Base-by-base conservation (phyloP, 1,140 invertebrate genomes). In the Onthophagus taurus region DNA sequence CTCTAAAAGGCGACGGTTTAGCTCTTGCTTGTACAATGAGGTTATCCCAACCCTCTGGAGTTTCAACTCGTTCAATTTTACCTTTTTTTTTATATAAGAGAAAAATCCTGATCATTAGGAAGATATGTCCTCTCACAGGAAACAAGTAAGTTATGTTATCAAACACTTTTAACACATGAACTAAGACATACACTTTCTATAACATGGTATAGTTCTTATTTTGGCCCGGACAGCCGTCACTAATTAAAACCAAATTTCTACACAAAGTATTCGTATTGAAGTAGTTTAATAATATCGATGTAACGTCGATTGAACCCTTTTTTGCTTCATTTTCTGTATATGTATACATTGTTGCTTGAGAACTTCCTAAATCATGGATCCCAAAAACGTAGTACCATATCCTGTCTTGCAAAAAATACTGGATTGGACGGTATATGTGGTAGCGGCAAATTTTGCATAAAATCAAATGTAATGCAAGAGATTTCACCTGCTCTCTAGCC, bases 121-220 rank as follows among this genome's bases (percentile, higher is more conserved):
- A 33, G 31, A 16, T 33, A 33, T 33, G 31, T n/a, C 31, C 6
- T 33, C 31, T n/a, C 11, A 33, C 13, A 6, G 31, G 31, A 33
- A 33, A 33, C 5, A 33, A 13, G 31, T 33, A 33, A 13, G 31
- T 33, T 7, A 33, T 13, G 6, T 13, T 6, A 6, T n/a, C 7
- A 13, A 33, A 33, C 6, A 12, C 13, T 16, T 33, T 33, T 33
- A 33, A 33, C 5, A 33, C 31, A 33, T 33, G 31, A 13, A 33
- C 31, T 13, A 33, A 33, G 13, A 6, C 6, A 13, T 16, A 33
- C 11, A 33, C n/a, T n/a, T n/a, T n/a, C n/a, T 36, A 19, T 12
- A 38, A 29, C 24, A 45, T 39, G 5, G 44, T 39, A 12, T 47
- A 42, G 16, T 47, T 47, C 23, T 35, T 41, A 42, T 34, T 47